phyloP scores from a whole-genome alignment of 2,888 invertebrate genomes.

The Sarcophaga subvicina region DNA sequence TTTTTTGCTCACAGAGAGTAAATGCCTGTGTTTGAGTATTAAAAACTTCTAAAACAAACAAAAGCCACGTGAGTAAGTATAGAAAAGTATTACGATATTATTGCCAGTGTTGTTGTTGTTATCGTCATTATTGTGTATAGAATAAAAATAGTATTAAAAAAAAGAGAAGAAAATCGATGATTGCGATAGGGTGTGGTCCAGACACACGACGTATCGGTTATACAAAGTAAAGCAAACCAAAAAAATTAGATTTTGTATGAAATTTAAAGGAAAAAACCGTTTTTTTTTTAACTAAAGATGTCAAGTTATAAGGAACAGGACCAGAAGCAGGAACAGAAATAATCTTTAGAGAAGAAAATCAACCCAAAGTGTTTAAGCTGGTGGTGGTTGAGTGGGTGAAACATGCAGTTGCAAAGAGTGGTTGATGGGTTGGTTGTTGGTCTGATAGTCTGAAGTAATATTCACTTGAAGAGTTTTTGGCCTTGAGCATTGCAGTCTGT shows the following conservation, averaged over 20 bases:
- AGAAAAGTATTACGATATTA: constrained; percentile 6
- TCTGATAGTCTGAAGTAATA: constrained; percentile 43
- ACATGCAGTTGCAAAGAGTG: not conserved
- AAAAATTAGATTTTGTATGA: constrained; percentile 33
- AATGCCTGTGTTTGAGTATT: not conserved
- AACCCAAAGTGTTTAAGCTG: not conserved
- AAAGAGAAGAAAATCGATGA: constrained; percentile 70
- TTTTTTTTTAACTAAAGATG: constrained; percentile 20
- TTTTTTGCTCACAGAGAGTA: not conserved
- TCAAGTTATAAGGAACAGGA: constrained; percentile 3
- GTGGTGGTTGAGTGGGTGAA: constrained; percentile 4
- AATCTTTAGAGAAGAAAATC: constrained; percentile 20
- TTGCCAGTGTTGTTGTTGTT: constrained; percentile 16
- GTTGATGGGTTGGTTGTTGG: constrained; percentile 30
- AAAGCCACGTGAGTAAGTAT: constrained; percentile 55
- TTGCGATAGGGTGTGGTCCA: constrained; percentile 73
- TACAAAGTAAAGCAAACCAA: constrained; percentile 46
- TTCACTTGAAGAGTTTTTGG: constrained; percentile 51
- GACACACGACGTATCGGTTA: constrained; percentile 50
- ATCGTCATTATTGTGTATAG: not conserved
- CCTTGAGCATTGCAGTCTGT: constrained; percentile 61
- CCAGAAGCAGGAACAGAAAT: constrained; percentile 27
- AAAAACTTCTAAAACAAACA: constrained; percentile 17
- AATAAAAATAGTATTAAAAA: not conserved
- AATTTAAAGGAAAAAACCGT: not conserved